Evolutionary conservation across 2,888 invertebrate species (phyloP), one percentile per base, ranked within the genome.

Genomic region (Panopea generosa): DNA sequence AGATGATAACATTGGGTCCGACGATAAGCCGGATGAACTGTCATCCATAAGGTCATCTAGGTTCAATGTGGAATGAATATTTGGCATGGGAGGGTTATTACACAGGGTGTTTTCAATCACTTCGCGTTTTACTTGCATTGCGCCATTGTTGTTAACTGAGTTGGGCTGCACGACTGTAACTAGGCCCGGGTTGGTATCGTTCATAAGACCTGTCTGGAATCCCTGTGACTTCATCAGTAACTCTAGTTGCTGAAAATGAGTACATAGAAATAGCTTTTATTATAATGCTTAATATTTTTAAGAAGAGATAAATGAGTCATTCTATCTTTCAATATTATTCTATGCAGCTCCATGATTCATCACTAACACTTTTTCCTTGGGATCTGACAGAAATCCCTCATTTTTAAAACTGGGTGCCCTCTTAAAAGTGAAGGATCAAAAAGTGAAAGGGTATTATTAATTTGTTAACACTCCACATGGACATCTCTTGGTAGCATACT

Each of bases 1-100:
- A 0, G 89, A 88, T 14, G 87, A 87, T 47, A 91, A 70, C 90
- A 90, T 89, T 3, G 90, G 90, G 53, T 91, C 91, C 1, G 88
- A 86, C n/a, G 84, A 83, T 27, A 90, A 60, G 14, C 68, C 84
- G 0, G 87, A 87, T 0, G 87, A 85, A n/a, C 78, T 75, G 50
- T 89, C 90, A 50, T 89, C 89, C 83, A 87, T 86, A 7, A 75
- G 68, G 45, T 84, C 84, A 38, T 84, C 84, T 18, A 83, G 68
- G 57, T 74, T 63, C 29, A 77, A 61, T 38, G 78, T 79, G 27
- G 69, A 40, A 24, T 57, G 38, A 50, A 55, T 59, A 22, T 65
- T 47, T 62, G 61, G 27, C 16, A 49, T 47, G 9, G 43, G 27
- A 40, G 67, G 18, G 20, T 56, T 45, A 26, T 22, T 18, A 50